phyloP scores from a whole-genome alignment of 2,797 vertebrate species.

The Poecilia velifera region DNA sequence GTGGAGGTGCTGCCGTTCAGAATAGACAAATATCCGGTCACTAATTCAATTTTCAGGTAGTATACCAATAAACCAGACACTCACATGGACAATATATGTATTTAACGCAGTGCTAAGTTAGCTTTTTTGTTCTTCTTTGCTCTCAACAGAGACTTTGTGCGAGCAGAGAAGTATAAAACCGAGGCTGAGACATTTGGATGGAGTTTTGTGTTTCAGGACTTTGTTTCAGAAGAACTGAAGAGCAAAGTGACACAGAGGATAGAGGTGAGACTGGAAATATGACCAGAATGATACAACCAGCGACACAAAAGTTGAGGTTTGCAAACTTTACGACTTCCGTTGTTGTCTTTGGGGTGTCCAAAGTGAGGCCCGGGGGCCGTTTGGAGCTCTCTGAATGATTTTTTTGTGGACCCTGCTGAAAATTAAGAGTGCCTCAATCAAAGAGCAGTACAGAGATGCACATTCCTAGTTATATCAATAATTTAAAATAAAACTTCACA shows the following conservation, averaged over 20 bases:
- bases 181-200: constrained; percentile 93
- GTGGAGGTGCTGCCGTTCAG: constrained; percentile 81
- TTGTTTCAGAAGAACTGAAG: constrained; percentile 88
- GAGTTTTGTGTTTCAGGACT: constrained; percentile 98
- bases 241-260: constrained; percentile 89
- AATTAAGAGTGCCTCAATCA: background rate
- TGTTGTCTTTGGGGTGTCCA: background rate
- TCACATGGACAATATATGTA: accelerated
- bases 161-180: constrained; percentile 88
- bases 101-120: background rate
- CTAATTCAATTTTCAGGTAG: constrained; percentile 92
- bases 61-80: accelerated
- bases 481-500: background rate
- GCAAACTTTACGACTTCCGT: background rate
- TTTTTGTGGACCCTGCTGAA: background rate
- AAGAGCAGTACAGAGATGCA: background rate
- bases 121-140: background rate
- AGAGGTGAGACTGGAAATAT: constrained; percentile 77
- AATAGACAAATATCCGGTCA: constrained; percentile 88
- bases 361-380: background rate
- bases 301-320: background rate
- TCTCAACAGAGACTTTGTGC: constrained; percentile 89
- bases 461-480: background rate
- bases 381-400: background rate
- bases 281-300: background rate